phyloP scores from a whole-genome alignment of 2,888 invertebrate genomes.

The Parnassius mnemosyne region DNA sequence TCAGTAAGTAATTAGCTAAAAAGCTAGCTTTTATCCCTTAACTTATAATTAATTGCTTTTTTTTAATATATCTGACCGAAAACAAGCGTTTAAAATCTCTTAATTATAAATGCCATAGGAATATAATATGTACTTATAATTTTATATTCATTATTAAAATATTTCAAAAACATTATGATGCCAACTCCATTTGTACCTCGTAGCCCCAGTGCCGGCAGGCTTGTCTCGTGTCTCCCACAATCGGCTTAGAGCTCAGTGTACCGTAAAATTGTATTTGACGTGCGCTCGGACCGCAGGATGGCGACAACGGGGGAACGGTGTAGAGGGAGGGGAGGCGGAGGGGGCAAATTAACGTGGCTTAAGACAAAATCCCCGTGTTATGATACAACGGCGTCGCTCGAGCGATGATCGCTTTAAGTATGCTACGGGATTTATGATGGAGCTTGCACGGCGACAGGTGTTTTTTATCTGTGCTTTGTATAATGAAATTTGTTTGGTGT shows the following conservation, averaged over 20 bases:
- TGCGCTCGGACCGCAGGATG: conserved; percentile 54
- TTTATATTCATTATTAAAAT: no score
- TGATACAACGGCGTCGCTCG: conserved; percentile 52
- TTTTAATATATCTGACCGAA: no score
- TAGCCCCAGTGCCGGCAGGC: conserved; percentile 49
- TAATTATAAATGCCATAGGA: no score
- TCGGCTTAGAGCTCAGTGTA: conserved; percentile 75
- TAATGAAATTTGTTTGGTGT: conserved; percentile 13
- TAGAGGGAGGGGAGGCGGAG: conserved; percentile 15
- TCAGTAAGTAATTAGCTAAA: no score
- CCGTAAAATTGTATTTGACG: conserved; percentile 80
- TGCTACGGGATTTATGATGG: conserved; percentile 48
- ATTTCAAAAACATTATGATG: conserved; percentile 30
- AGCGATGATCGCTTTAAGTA: conserved; percentile 65
- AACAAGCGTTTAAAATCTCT: no score
- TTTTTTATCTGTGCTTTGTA: conserved; percentile 34
- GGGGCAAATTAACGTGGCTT: conserved; percentile 68
- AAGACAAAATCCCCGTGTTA: conserved; percentile 75
- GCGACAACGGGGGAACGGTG: conserved; percentile 29
- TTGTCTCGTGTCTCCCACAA: conserved; percentile 73
- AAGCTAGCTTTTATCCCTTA: no score
- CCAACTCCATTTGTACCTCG: conserved; percentile 39
- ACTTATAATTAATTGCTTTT: no score
- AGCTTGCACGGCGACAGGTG: conserved; percentile 42
- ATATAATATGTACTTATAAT: no score